A percentile compares a stretch with the other conserved stretches of the same genome.
phyloP scores from a whole-genome alignment of 2,113 vertebrate genomes.

The Nerophis lumbriciformis region DNA sequence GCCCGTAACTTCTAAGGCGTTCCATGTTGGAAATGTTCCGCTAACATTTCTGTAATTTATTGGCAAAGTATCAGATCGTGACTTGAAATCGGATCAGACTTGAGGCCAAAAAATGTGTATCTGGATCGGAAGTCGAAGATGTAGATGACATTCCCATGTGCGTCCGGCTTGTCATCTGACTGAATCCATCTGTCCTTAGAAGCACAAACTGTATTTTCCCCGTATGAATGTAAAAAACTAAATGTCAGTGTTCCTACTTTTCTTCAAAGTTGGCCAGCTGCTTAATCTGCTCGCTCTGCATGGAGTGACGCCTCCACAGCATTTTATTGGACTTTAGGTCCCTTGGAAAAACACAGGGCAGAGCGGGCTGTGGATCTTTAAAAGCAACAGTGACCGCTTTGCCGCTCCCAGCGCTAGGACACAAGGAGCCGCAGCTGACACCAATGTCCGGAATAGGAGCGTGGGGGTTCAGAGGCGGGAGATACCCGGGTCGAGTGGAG shows the following conservation, averaged over 20 bases:
- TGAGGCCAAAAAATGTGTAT: no score
- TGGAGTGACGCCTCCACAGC: slow-evolving; percentile 81
- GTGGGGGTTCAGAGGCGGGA: slow-evolving; percentile 81
- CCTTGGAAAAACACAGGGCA: slow-evolving; percentile 68
- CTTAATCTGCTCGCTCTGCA: slow-evolving; percentile 86
- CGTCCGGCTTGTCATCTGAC: no score
- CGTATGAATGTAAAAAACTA: not conserved
- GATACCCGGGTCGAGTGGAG: slow-evolving; percentile 76
- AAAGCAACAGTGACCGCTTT: slow-evolving; percentile 37
- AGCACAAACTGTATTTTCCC: not conserved
- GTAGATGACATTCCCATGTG: no score
- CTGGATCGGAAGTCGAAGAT: no score
- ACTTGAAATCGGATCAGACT: no score
- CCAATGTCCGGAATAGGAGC: slow-evolving; percentile 71
- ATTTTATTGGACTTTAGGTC: slow-evolving; percentile 74
- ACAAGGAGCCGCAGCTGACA: slow-evolving; percentile 44
- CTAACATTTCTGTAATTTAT: no score
- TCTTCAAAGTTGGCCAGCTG: slow-evolving; percentile 77
- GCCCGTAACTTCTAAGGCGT: no score
- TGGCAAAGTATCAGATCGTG: no score
- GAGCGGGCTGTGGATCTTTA: slow-evolving; percentile 67
- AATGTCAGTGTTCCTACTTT: slow-evolving; percentile 51
- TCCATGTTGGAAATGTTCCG: no score
- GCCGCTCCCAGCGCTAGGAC: slow-evolving; percentile 37
- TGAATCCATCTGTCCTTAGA: no score